Conservation (phyloP, 2,797 vertebrate genomes). For the Sebastes minor region DNA sequence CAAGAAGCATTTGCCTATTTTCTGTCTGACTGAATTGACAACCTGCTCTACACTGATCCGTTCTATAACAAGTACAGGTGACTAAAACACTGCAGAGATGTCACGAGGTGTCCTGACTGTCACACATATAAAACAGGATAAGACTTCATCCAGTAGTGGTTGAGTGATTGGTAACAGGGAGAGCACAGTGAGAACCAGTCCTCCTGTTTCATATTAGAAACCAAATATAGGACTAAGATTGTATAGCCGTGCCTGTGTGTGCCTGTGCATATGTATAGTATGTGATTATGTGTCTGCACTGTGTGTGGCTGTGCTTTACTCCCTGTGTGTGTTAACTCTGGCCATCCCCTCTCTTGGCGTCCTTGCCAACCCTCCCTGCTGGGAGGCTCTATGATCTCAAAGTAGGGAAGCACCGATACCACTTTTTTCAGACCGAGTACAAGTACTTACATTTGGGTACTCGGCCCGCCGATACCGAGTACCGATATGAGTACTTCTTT, state of each 20-base stretch:
- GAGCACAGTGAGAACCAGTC: too few relatives aligned
- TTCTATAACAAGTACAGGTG: not conserved
- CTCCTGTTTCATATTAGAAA: not conserved
- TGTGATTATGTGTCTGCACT: not conserved
- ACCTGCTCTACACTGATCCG: not conserved
- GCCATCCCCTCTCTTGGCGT: constrained; percentile 14
- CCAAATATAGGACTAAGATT: not conserved
- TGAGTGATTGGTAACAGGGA: too few relatives aligned
- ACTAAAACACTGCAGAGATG: not conserved
- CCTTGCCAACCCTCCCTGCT: constrained; percentile 18
- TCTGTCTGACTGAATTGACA: not conserved
- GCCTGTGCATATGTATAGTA: constrained; percentile 9
- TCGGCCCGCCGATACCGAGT: too few relatives aligned
- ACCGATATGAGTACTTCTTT: too few relatives aligned
- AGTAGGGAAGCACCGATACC: too few relatives aligned
- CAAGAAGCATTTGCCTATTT: not conserved
- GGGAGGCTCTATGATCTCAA: constrained; percentile 16
- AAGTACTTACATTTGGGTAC: too few relatives aligned
- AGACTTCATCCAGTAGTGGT: too few relatives aligned
- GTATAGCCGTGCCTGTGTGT: constrained; percentile 2
- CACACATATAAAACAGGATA: not conserved
- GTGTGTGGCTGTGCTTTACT: constrained; percentile 11
- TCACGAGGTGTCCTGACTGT: not conserved
- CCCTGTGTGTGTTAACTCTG: constrained; percentile 12
- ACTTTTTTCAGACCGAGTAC: too few relatives aligned